Evolutionary conservation across 2,797 vertebrate species (phyloP).

Genomic region (Neoniphon sammara): DNA sequence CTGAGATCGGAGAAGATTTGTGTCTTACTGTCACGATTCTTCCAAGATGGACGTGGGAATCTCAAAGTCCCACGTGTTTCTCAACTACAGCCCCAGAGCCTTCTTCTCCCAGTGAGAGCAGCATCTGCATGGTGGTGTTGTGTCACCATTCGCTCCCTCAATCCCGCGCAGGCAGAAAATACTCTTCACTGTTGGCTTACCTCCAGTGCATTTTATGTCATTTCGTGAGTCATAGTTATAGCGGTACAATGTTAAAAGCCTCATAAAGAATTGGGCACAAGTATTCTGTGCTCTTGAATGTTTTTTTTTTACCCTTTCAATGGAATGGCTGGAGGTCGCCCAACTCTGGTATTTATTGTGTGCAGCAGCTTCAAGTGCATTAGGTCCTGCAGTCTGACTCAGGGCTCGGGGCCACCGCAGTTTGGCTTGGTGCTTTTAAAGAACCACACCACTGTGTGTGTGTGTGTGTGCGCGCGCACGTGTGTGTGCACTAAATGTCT

Average conservation of each 20-base stretch:
- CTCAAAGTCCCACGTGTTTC: conserved; percentile 74
- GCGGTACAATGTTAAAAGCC: conserved; percentile 15
- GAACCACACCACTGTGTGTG: conserved; percentile 7
- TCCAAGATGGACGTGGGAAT: conserved; percentile 76
- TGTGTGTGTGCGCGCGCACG: conserved; percentile 5
- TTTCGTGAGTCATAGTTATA: conserved; percentile 8
- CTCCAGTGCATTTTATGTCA: conserved; percentile 44
- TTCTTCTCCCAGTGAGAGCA: conserved; percentile 78
- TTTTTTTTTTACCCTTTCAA: neutral
- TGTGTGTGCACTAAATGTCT: conserved; percentile 44
- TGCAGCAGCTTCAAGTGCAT: conserved; percentile 35
- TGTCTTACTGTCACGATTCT: conserved; percentile 57
- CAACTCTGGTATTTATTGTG: conserved; percentile 39
- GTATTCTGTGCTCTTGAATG: neutral
- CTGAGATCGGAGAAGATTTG: conserved; percentile 56
- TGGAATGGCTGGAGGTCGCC: conserved; percentile 56
- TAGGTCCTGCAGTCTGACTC: conserved; percentile 4
- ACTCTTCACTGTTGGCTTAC: conserved; percentile 40
- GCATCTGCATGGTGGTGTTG: conserved; percentile 70
- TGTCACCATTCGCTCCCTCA: conserved; percentile 29
- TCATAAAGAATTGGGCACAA: conserved; percentile 25
- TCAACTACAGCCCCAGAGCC: conserved; percentile 74
- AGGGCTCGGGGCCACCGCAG: conserved; percentile 17
- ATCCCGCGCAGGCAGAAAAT: conserved; percentile 2
- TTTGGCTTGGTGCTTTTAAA: conserved; percentile 46